Evolutionary conservation across 2,888 invertebrate species (phyloP).

Genomic region (Meandrusa payeni): DNA sequence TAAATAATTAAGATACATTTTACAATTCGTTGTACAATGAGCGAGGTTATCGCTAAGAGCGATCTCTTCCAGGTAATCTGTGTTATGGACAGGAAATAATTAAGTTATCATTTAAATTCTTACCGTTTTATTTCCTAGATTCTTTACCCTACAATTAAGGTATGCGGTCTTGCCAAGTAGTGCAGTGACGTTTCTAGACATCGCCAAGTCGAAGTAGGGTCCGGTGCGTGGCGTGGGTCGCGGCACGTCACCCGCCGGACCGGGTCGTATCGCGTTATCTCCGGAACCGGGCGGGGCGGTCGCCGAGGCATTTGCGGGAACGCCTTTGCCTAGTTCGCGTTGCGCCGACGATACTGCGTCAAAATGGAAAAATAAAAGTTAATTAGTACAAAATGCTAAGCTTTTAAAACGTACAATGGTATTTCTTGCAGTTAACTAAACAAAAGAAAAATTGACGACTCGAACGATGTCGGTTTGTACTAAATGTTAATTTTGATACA

Average conservation of each 20-base stretch:
- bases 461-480: no score
- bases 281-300: conserved; percentile 77
- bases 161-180: conserved; percentile 94
- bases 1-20: no score
- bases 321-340: conserved; percentile 65
- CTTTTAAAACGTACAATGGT: no score
- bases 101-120: conserved; percentile 62
- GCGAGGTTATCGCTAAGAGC: no score
- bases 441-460: no score
- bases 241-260: conserved; percentile 58
- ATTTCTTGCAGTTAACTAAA: no score
- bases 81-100: no score
- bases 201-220: conserved; percentile 88
- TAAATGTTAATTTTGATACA: no score
- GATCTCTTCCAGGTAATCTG: no score
- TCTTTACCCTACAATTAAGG: conserved; percentile 93
- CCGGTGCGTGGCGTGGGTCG: conserved; percentile 80
- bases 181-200: conserved; percentile 89
- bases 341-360: conserved; percentile 71
- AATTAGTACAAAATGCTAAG: no score
- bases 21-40: no score
- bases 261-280: conserved; percentile 71
- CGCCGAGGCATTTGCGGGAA: conserved; percentile 58
- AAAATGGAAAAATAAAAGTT: conserved; percentile 29
- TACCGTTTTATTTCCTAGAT: conserved; percentile 94